phyloP scores from a whole-genome alignment of 1,140 invertebrate species.

The Bombus waltoni region DNA sequence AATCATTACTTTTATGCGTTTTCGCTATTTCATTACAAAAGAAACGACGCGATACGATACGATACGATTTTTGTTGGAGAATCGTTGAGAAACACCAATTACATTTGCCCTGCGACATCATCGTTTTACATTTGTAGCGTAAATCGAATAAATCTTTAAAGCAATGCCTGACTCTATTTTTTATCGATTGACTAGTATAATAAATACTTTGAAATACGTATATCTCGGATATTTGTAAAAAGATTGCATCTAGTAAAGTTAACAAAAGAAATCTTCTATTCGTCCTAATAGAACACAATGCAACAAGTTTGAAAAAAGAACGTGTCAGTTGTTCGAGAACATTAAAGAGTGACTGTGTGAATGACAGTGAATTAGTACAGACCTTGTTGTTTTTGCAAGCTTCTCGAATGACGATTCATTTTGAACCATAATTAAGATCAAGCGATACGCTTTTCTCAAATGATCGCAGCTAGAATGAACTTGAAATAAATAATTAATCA shows the following conservation, averaged over 20 bases:
- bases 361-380: constrained; percentile 76
- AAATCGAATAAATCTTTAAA: constrained; percentile 54
- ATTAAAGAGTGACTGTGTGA: constrained; percentile 71
- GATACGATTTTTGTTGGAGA: neutral
- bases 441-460: neutral
- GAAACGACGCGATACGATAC: no score
- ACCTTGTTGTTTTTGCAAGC: constrained; percentile 74
- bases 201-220: constrained; percentile 59
- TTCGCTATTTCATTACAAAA: neutral
- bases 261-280: constrained; percentile 58
- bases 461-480: constrained; percentile 35
- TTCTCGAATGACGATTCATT: constrained; percentile 53
- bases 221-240: constrained; percentile 53
- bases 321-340: constrained; percentile 55
- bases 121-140: constrained; percentile 54
- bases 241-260: constrained; percentile 59
- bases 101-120: constrained; percentile 59
- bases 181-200: constrained; percentile 57
- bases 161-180: constrained; percentile 68
- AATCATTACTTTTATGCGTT: neutral
- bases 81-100: constrained; percentile 53
- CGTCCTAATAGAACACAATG: constrained; percentile 69
- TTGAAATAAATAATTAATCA: neutral
- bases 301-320: constrained; percentile 60
- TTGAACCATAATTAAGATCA: neutral